phyloP scores from a whole-genome alignment of 37 sponge, comb jelly and placozoan species.

The Oopsacas minuta region DNA sequence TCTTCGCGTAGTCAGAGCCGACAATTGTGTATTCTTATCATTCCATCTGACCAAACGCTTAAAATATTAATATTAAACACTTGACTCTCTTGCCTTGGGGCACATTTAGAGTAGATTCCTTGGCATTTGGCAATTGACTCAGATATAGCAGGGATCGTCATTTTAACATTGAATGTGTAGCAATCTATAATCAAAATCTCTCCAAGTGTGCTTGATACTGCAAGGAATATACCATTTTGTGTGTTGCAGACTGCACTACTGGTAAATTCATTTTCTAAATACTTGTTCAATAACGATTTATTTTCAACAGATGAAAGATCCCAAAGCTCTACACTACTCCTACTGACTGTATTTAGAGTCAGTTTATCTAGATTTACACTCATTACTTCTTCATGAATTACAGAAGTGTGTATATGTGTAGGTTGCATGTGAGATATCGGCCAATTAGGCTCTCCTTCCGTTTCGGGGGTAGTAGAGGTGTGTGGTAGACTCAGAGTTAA shows the following conservation, averaged over 20 bases:
- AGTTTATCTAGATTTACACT: neutral
- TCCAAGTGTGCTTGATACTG: neutral
- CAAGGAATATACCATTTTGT: neutral
- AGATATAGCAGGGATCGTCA: neutral
- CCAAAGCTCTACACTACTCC: neutral
- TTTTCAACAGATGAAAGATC: neutral
- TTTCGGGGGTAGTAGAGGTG: neutral
- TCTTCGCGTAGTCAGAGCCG: neutral
- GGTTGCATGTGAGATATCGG: neutral
- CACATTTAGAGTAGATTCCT: neutral
- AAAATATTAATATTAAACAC: constrained; percentile 15
- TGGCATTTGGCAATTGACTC: constrained; percentile 8
- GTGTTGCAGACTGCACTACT: neutral
- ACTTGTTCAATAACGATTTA: neutral
- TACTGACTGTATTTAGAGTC: neutral
- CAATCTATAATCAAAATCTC: neutral
- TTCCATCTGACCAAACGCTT: constrained; percentile 19
- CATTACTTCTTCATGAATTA: neutral
- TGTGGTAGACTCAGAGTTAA: neutral
- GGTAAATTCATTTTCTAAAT: neutral
- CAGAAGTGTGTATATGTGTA: neutral
- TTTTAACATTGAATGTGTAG: neutral
- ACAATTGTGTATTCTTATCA: neutral
- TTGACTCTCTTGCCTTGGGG: neutral
- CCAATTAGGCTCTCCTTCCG: neutral